These are phyloP conservation scores for Biston stratarius DNA, from an alignment of 2,888 invertebrate species.

Conservation along the genomic window DNA sequence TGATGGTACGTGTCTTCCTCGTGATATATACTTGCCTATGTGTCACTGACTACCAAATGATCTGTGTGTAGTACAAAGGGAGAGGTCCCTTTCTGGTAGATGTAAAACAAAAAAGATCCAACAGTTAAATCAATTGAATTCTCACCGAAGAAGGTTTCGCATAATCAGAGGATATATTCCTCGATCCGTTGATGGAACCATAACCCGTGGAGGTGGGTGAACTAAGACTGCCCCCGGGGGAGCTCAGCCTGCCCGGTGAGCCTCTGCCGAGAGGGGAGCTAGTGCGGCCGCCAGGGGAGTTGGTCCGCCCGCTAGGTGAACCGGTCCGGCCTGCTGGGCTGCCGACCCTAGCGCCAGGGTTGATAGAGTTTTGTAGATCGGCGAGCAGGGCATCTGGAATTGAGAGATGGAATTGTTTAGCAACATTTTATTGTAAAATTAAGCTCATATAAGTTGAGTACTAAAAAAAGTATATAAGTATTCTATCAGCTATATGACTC, in stretches of 20 bases:
- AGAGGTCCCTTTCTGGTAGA: background rate
- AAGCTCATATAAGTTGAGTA: too few relatives aligned
- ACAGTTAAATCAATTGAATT: slow-evolving; percentile 9
- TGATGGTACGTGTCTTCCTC: too few relatives aligned
- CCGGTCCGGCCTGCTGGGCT: slow-evolving; percentile 71
- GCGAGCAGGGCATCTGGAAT: slow-evolving; percentile 97
- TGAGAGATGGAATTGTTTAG: slow-evolving; percentile 35
- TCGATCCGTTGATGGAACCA: slow-evolving; percentile 92
- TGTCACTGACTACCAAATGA: too few relatives aligned
- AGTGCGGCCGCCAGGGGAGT: slow-evolving; percentile 44
- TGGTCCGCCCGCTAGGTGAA: slow-evolving; percentile 81
- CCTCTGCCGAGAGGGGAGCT: slow-evolving; percentile 58
- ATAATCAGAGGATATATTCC: slow-evolving; percentile 80
- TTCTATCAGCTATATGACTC: too few relatives aligned
- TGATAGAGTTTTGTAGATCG: slow-evolving; percentile 97
- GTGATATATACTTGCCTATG: too few relatives aligned
- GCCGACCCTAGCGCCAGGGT: slow-evolving; percentile 86
- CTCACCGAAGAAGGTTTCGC: slow-evolving; percentile 89
- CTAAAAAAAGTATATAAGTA: too few relatives aligned
- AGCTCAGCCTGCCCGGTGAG: slow-evolving; percentile 53
- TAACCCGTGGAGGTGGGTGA: slow-evolving; percentile 89
- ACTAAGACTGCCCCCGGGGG: slow-evolving; percentile 78
- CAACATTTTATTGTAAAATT: background rate
- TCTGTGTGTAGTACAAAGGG: too few relatives aligned
- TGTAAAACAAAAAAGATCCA: background rate